A percentile compares a stretch with the other conserved stretches of the same genome.
Evolutionary conservation across 2,113 vertebrate species (phyloP).

Genomic region (Tamias sibiricus): DNA sequence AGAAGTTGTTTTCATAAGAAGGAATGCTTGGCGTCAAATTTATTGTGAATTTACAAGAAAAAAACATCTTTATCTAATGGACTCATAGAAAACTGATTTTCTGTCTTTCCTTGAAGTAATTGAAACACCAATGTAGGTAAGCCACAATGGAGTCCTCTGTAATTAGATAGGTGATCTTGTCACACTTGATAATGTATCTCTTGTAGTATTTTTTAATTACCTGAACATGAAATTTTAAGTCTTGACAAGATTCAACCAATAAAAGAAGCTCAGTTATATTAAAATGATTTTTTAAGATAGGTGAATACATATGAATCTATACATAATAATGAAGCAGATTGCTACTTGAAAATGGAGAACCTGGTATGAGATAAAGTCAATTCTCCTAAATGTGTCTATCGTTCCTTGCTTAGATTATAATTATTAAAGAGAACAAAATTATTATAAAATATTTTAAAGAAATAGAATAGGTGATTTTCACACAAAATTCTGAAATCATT

Average conservation of each 20-base stretch:
- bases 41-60: conserved; percentile 13
- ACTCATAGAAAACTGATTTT: background rate
- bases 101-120: conserved; percentile 70
- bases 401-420: background rate
- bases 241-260: background rate
- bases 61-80: background rate
- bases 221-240: conserved; percentile 40
- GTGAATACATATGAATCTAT: background rate
- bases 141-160: conserved; percentile 9
- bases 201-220: conserved; percentile 63
- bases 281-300: background rate
- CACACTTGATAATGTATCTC: background rate
- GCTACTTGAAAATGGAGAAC: background rate
- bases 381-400: background rate
- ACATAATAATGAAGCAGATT: background rate
- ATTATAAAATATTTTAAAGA: background rate
- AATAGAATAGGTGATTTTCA: background rate
- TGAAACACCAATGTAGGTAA: conserved; percentile 56
- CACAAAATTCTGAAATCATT: conserved; percentile 14
- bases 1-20: background rate
- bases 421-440: background rate
- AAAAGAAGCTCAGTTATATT: background rate
- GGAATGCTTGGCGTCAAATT: background rate
- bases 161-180: conserved; percentile 72
- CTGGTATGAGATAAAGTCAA: background rate